Conservation (phyloP, 2,113 vertebrate genomes). For the Lontra canadensis region DNA sequence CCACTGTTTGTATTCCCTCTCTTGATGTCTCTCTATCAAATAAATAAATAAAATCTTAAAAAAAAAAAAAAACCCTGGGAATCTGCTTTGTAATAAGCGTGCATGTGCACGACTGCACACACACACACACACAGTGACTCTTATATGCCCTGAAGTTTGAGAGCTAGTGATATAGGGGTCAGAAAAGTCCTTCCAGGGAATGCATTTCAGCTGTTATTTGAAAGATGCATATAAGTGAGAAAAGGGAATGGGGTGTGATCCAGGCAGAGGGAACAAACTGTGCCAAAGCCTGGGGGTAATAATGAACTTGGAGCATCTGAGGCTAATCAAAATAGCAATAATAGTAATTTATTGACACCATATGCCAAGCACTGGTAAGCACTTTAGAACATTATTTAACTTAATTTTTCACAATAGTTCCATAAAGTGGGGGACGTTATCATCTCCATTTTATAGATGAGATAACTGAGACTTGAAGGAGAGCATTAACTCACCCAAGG, state of each 20-base stretch:
- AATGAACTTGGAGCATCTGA: slow-evolving; percentile 50
- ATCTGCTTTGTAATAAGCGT: background rate
- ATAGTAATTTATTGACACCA: slow-evolving; percentile 64
- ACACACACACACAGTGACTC: background rate
- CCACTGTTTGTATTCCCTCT: too few relatives aligned
- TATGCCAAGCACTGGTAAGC: slow-evolving; percentile 57
- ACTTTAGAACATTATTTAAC: slow-evolving; percentile 65
- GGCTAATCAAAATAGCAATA: slow-evolving; percentile 51
- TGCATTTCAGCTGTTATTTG: slow-evolving; percentile 22
- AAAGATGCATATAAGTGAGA: slow-evolving; percentile 6
- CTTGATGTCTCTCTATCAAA: too few relatives aligned
- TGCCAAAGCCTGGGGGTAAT: slow-evolving; percentile 45
- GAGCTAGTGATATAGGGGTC: slow-evolving; percentile 13
- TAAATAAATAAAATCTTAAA: too few relatives aligned
- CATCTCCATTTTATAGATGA: slow-evolving; percentile 33
- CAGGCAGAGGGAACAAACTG: slow-evolving; percentile 47
- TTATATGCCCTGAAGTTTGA: slow-evolving; percentile 6
- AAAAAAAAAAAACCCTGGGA: background rate
- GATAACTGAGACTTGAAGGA: slow-evolving; percentile 29
- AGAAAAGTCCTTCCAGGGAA: slow-evolving; percentile 44
- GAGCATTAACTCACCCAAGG: slow-evolving; percentile 39
- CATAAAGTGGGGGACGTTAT: slow-evolving; percentile 27
- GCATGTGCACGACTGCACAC: rapidly evolving
- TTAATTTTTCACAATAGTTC: slow-evolving; percentile 63
- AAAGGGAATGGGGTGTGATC: slow-evolving; percentile 1